Evolutionary conservation across 1,140 invertebrate species (phyloP).

Genomic region (Meloidogyne chitwoodi): DNA sequence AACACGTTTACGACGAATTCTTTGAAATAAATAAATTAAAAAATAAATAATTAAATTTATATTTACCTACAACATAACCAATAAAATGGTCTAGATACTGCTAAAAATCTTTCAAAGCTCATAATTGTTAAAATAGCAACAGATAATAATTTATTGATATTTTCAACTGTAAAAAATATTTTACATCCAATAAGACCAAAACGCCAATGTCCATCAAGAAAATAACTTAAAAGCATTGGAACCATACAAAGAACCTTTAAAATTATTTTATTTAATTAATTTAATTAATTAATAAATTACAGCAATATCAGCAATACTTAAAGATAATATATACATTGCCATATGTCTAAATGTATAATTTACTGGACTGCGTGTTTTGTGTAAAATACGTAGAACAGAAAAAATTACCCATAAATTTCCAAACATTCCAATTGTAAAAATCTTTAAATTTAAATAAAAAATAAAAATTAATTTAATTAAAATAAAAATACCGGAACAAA

Average conservation of each 20-base stretch:
- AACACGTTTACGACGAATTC: conserved; percentile 16
- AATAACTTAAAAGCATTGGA: conserved; percentile 43
- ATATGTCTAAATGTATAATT: conserved; percentile 45
- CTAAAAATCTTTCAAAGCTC: conserved; percentile 51
- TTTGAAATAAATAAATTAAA: not conserved
- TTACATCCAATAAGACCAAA: conserved; percentile 47
- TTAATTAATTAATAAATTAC: conserved; percentile 17
- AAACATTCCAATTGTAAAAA: not conserved
- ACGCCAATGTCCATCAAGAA: conserved; percentile 35
- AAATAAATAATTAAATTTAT: not conserved
- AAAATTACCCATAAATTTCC: conserved; percentile 23
- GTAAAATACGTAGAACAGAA: conserved; percentile 32
- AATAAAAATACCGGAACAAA: conserved; percentile 43
- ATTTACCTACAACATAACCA: conserved; percentile 38
- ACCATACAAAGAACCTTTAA: conserved; percentile 47
- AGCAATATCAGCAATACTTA: conserved; percentile 44
- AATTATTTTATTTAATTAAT: not conserved
- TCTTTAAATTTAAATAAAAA: not conserved
- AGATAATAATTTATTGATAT: conserved; percentile 49
- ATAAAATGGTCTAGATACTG: conserved; percentile 42
- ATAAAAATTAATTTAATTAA: conserved; percentile 9
- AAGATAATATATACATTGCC: conserved; percentile 37
- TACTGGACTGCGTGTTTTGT: conserved; percentile 25
- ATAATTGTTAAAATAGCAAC: conserved; percentile 47
- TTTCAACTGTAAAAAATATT: conserved; percentile 50